Percentiles rank a stretch among this genome's conserved stretches.
Conservation (phyloP, 2,888 invertebrate genomes). For the Amiota mariae region DNA sequence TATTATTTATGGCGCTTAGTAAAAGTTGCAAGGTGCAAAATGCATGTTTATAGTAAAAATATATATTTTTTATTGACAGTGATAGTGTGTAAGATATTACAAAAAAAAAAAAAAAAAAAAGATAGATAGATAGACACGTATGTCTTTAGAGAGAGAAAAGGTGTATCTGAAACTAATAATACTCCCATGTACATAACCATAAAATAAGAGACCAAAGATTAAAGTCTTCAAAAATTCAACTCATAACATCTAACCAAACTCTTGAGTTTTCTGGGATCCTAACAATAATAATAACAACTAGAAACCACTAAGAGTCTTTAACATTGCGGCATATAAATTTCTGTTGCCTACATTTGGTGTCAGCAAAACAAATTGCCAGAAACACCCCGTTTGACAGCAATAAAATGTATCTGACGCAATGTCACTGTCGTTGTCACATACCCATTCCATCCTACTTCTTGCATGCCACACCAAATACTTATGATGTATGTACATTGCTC, state of each 20-base stretch:
- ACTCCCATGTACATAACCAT: too few relatives aligned
- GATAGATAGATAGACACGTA: neutral
- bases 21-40: slow-evolving; percentile 67
- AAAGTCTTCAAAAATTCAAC: neutral
- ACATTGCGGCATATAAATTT: slow-evolving; percentile 12
- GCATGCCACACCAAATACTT: too few relatives aligned
- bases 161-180: neutral
- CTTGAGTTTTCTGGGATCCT: slow-evolving; percentile 32
- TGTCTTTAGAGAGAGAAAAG: neutral
- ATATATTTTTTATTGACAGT: slow-evolving; percentile 14
- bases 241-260: slow-evolving; percentile 58
- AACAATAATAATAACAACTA: slow-evolving; percentile 33
- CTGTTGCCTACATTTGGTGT: slow-evolving; percentile 39
- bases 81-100: neutral
- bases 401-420: neutral
- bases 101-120: neutral
- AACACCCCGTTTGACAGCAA: slow-evolving; percentile 50
- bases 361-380: slow-evolving; percentile 63
- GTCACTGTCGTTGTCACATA: neutral
- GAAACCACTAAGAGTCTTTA: slow-evolving; percentile 30
- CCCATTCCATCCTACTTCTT: too few relatives aligned
- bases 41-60: slow-evolving; percentile 55
- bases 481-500: too few relatives aligned
- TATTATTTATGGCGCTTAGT: slow-evolving; percentile 60
- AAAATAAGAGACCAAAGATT: too few relatives aligned